These are phyloP conservation scores for Erpobdella octoculata DNA, from an alignment of 2,888 invertebrate species.

Conservation along the genomic window DNA sequence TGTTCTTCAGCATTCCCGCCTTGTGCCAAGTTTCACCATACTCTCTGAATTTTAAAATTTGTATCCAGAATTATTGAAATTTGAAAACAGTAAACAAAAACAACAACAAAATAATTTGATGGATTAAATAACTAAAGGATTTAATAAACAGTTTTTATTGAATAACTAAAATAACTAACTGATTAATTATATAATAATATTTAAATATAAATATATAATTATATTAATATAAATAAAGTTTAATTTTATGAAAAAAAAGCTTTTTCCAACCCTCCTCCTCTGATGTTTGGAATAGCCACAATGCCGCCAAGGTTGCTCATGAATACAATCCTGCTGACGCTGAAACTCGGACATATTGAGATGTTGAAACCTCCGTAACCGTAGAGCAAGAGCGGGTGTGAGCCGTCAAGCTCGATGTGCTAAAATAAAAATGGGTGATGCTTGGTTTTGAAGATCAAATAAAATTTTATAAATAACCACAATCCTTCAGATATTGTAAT, in stretches of 20 bases:
- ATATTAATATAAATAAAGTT: too few relatives aligned
- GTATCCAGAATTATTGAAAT: background rate
- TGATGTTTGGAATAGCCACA: constrained; percentile 82
- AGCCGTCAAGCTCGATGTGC: constrained; percentile 62
- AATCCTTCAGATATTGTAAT: too few relatives aligned
- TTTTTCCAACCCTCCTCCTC: constrained; percentile 77
- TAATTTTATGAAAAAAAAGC: background rate
- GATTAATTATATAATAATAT: too few relatives aligned
- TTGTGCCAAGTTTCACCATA: constrained; percentile 95
- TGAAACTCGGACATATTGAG: constrained; percentile 80
- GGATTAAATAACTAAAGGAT: background rate
- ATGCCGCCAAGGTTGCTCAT: constrained; percentile 81
- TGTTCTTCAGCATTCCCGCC: constrained; percentile 77
- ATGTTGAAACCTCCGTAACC: constrained; percentile 97
- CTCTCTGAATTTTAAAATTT: constrained; percentile 68
- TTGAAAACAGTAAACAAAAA: background rate
- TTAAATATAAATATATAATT: too few relatives aligned
- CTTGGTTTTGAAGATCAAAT: too few relatives aligned
- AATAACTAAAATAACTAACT: background rate
- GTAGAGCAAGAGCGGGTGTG: constrained; percentile 77
- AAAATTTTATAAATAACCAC: too few relatives aligned
- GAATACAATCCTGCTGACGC: constrained; percentile 75
- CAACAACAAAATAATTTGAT: background rate
- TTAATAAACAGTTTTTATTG: background rate
- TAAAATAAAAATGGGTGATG: constrained; percentile 47